Conservation (phyloP, 1,140 invertebrate species). For the Nylanderia fulva region DNA sequence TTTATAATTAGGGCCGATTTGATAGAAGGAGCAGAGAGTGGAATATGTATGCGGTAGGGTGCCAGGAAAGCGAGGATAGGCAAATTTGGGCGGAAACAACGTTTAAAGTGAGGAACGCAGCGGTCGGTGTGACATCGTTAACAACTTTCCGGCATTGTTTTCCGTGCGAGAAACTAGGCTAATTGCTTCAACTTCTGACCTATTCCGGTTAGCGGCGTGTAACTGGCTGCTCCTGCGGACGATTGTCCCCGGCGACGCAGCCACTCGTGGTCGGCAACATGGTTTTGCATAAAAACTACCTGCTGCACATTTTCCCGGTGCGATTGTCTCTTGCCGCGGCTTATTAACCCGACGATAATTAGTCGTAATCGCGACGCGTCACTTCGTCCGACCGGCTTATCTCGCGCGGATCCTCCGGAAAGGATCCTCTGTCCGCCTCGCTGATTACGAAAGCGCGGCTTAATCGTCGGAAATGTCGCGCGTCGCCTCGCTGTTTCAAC, state of each 20-base stretch:
- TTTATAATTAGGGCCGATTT: slow-evolving; percentile 71
- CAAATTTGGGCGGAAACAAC: slow-evolving; percentile 68
- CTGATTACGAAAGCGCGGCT: slow-evolving; percentile 14
- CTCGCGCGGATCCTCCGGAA: not conserved
- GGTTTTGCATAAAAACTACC: slow-evolving; percentile 58
- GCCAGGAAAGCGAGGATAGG: not conserved
- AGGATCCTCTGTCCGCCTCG: not conserved
- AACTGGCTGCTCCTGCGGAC: slow-evolving; percentile 70
- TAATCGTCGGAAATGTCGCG: slow-evolving; percentile 38
- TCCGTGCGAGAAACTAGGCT: slow-evolving; percentile 78
- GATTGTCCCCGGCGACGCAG: slow-evolving; percentile 61
- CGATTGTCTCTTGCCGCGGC: slow-evolving; percentile 70
- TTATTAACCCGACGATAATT: slow-evolving; percentile 73
- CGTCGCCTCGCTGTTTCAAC: not conserved
- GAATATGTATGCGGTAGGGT: slow-evolving; percentile 7
- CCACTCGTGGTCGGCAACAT: slow-evolving; percentile 30
- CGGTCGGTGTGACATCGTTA: slow-evolving; percentile 75
- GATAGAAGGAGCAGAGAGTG: not conserved
- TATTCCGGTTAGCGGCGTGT: slow-evolving; percentile 70
- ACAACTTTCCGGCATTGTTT: slow-evolving; percentile 81
- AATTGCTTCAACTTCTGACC: slow-evolving; percentile 81
- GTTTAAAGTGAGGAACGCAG: slow-evolving; percentile 73
- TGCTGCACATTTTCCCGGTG: slow-evolving; percentile 28
- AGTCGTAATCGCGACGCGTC: slow-evolving; percentile 67
- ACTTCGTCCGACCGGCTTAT: slow-evolving; percentile 4